Evolutionary conservation across 1,140 invertebrate species (phyloP).

Genomic region (Chironomus striatipennis): DNA sequence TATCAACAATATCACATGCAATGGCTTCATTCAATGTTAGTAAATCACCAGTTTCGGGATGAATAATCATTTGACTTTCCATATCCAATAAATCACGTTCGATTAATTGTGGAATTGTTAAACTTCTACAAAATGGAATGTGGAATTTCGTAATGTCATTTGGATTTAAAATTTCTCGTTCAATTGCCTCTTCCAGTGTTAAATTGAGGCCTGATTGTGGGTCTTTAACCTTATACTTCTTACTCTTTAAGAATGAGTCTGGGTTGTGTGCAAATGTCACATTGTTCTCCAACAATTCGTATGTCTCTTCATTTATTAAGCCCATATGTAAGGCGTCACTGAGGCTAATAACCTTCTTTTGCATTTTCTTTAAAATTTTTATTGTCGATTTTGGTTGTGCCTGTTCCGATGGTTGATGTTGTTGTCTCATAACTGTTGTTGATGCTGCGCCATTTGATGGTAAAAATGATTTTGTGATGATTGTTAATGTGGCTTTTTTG

Average conservation of each 20-base stretch:
- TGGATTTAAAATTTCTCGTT: conserved; percentile 73
- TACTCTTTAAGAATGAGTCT: conserved; percentile 59
- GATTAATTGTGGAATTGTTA: conserved; percentile 72
- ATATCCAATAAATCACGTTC: conserved; percentile 74
- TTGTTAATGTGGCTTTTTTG: conserved; percentile 31
- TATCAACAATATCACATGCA: conserved; percentile 77
- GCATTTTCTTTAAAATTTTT: conserved; percentile 60
- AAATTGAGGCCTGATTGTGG: conserved; percentile 68
- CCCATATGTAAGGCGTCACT: conserved; percentile 62
- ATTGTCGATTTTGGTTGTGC: not conserved
- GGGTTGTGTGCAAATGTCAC: conserved; percentile 42
- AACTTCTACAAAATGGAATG: conserved; percentile 68
- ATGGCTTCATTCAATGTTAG: conserved; percentile 74
- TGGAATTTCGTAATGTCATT: conserved; percentile 65
- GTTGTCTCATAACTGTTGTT: not conserved
- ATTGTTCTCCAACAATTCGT: conserved; percentile 53
- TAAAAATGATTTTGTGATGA: conserved; percentile 5
- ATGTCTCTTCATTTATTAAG: conserved; percentile 66
- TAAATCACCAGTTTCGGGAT: conserved; percentile 75
- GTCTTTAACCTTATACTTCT: conserved; percentile 71
- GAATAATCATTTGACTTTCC: conserved; percentile 70
- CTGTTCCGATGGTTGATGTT: not conserved
- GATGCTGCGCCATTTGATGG: not conserved
- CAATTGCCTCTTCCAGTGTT: conserved; percentile 73
- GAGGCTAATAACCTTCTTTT: conserved; percentile 60